Evolutionary conservation across 2,113 vertebrate species (phyloP).

Genomic region (Cepphus grylle): DNA sequence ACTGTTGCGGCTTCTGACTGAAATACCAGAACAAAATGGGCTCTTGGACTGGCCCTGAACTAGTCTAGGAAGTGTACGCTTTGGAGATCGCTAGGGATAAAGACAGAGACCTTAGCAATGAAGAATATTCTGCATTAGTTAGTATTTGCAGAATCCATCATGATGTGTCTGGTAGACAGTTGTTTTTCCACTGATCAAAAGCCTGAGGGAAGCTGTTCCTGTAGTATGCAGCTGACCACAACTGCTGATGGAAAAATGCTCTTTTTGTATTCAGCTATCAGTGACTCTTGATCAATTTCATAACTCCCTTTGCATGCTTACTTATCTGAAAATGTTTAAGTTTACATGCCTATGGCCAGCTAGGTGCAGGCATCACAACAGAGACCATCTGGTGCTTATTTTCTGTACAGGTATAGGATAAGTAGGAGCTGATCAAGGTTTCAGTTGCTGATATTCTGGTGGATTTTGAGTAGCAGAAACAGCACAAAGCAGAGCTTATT

Average conservation of each 20-base stretch:
- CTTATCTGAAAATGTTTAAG: not conserved
- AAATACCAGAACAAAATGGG: not conserved
- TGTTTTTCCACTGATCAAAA: not conserved
- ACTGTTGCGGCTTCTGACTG: not conserved
- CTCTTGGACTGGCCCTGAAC: not conserved
- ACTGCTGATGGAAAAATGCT: not conserved
- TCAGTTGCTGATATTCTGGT: not conserved
- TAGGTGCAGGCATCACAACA: not conserved
- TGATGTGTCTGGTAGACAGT: not conserved
- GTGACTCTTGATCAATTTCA: not conserved
- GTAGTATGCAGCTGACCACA: not conserved
- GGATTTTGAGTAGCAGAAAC: not conserved
- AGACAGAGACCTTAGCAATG: not conserved
- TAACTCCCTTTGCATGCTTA: not conserved
- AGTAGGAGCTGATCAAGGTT: not conserved
- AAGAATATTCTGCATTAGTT: not conserved
- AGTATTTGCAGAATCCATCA: not conserved
- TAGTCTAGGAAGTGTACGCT: accelerated
- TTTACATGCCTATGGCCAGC: not conserved
- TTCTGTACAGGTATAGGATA: not conserved
- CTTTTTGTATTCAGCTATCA: not conserved
- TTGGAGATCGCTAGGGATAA: not conserved
- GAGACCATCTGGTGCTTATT: not conserved
- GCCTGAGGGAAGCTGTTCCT: not conserved
- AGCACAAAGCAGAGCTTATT: not conserved